phyloP scores from a whole-genome alignment of 2,113 vertebrate species.

The Pelmatolapia mariae region DNA sequence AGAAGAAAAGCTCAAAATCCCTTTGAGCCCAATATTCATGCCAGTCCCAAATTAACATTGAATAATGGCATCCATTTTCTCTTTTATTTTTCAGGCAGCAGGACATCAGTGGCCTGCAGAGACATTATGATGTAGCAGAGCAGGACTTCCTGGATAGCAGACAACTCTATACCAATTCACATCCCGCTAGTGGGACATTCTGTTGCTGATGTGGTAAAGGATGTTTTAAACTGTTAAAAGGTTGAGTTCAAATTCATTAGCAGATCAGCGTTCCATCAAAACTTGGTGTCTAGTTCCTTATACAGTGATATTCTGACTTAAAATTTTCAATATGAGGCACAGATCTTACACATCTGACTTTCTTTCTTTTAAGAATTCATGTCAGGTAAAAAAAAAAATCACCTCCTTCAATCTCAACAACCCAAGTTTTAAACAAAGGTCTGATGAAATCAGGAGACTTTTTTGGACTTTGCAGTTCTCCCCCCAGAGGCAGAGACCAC shows the following conservation, averaged over 20 bases:
- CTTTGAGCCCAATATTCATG: slow-evolving; percentile 14
- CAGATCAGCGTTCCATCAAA: neutral
- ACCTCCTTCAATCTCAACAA: neutral
- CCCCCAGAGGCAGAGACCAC: neutral
- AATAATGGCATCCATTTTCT: slow-evolving; percentile 51
- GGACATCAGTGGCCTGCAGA: slow-evolving; percentile 28
- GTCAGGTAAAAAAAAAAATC: neutral
- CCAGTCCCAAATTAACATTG: slow-evolving; percentile 48
- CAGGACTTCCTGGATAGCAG: neutral
- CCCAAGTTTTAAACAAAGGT: fast-evolving
- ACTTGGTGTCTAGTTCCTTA: neutral
- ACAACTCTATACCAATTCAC: slow-evolving; percentile 2
- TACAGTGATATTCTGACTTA: neutral
- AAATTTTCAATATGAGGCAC: neutral
- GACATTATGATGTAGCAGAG: slow-evolving; percentile 16
- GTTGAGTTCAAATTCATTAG: neutral
- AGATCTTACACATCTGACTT: neutral
- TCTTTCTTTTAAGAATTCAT: neutral
- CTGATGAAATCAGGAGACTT: neutral
- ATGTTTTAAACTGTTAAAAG: neutral
- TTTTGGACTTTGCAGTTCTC: neutral
- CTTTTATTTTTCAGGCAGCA: slow-evolving; percentile 7
- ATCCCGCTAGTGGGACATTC: slow-evolving; percentile 18
- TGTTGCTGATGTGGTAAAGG: neutral
- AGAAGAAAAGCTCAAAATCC: neutral